These are phyloP conservation scores for Melanotaenia parkinsoni DNA, from an alignment of 2,797 vertebrate species.

Conservation along the genomic window DNA sequence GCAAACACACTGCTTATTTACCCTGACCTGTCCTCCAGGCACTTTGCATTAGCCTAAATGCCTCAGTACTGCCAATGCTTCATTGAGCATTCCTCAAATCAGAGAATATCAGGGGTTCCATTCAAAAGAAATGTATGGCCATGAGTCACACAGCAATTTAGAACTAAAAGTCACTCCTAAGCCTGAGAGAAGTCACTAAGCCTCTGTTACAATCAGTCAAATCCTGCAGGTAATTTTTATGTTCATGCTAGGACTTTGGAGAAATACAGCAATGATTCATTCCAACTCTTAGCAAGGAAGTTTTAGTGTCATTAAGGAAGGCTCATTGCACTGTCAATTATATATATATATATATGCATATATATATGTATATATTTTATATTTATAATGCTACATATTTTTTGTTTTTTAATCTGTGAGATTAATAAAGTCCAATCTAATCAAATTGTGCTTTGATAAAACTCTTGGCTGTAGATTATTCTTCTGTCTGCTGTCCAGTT, in stretches of 20 bases:
- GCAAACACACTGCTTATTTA: neutral
- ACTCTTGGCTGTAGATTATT: neutral
- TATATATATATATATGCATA: too few relatives aligned
- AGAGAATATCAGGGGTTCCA: neutral
- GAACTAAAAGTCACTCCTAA: neutral
- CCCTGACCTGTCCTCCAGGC: conserved; percentile 10
- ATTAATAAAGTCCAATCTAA: too few relatives aligned
- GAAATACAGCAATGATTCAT: conserved; percentile 17
- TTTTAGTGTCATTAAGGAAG: conserved; percentile 13
- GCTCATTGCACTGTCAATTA: neutral
- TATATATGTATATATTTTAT: too few relatives aligned
- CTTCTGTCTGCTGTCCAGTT: neutral
- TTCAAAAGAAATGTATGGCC: neutral
- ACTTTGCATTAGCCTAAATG: conserved; percentile 18
- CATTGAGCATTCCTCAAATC: conserved; percentile 16
- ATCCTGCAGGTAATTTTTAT: conserved; percentile 21
- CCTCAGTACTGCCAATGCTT: conserved; percentile 21
- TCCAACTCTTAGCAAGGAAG: conserved; percentile 3
- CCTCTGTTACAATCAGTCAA: conserved; percentile 14
- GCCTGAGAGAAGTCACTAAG: conserved; percentile 9
- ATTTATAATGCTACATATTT: too few relatives aligned
- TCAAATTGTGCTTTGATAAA: neutral
- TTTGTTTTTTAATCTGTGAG: too few relatives aligned
- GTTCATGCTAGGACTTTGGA: conserved; percentile 7
- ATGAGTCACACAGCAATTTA: conserved; percentile 11